phyloP scores from a whole-genome alignment of 2,888 invertebrate genomes.

The Cerastoderma edule region DNA sequence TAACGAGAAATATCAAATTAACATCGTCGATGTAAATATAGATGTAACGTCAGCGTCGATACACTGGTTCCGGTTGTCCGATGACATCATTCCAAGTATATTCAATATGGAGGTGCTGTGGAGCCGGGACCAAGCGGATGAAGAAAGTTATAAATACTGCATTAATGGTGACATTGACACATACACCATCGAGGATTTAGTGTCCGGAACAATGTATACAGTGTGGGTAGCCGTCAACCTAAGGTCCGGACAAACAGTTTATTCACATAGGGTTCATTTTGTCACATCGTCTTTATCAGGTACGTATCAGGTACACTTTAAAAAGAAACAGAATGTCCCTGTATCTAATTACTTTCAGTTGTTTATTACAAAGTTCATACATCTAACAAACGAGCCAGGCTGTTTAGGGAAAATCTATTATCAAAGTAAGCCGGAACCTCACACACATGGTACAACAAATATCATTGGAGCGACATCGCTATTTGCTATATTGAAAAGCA shows the following conservation, averaged over 20 bases:
- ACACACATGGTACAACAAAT: too few relatives aligned
- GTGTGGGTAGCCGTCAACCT: conserved; percentile 44
- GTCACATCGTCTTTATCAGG: conserved; percentile 34
- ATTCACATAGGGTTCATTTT: conserved; percentile 49
- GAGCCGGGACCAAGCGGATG: conserved; percentile 16
- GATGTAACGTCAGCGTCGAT: conserved; percentile 27
- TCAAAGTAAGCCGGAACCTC: too few relatives aligned
- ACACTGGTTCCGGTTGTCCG: conserved; percentile 29
- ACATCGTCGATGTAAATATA: conserved; percentile 31
- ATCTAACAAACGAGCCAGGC: too few relatives aligned
- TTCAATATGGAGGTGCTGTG: conserved; percentile 44
- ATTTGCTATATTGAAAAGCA: too few relatives aligned
- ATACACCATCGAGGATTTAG: conserved; percentile 34
- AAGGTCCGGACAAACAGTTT: conserved; percentile 32
- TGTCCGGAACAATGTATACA: conserved; percentile 39
- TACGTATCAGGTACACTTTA: too few relatives aligned
- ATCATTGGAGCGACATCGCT: too few relatives aligned
- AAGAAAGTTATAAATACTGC: conserved; percentile 31
- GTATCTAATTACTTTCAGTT: too few relatives aligned
- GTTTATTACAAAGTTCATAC: too few relatives aligned
- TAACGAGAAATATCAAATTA: conserved; percentile 17
- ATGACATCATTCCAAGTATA: conserved; percentile 9
- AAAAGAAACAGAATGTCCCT: too few relatives aligned
- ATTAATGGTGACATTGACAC: not conserved
- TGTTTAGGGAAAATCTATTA: too few relatives aligned